Evolutionary conservation across 2,888 invertebrate genomes (phyloP), one percentile per base, ranked within the genome.

Genomic region (Diachrysia chrysitis): DNA sequence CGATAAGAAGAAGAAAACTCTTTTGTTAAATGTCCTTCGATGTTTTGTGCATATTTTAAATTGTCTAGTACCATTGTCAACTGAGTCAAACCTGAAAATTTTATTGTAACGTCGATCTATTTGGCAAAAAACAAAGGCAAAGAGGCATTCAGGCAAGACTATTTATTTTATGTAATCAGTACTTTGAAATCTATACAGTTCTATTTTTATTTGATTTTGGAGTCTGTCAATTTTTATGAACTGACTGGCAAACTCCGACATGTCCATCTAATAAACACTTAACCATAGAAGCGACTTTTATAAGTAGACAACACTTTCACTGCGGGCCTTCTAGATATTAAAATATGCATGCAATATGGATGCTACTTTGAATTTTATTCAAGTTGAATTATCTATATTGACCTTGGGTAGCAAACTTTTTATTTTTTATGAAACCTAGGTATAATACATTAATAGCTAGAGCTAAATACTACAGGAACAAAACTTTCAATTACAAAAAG

Each of bases 261-360:
- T 29, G 29, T 1, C 5, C 25, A 29, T 57, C 42, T 35, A 46
- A 57, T 35, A 23, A 55, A 23, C 21, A 53, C 57, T 69, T 61
- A 60, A 58, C 63, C 70, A 76, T n/a, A n/a, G n/a, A n/a, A n/a
- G n/a, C 63, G 58, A 66, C 63, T 75, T 77, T 76, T 69, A 74
- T 76, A 75, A 37, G 37, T 37, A 59, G 48, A 66, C 66, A 66
- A 60, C 37, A 69, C 73, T 73, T 73, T 67, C 73, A 73, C 80
- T 77, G 67, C 60, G 71, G 69, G 67, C 73, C 60, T 62, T 59
- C 66, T 77, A 58, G 19, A 66, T 57, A 58, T 35, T 48, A 32
- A 67, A 48, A 63, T 74, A 46, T 37, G 74, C 74, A 74, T 78
- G n/a, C n/a, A n/a, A n/a, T 58, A 74, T 58, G 42, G 25, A 42